Evolutionary conservation across 2,797 vertebrate species (phyloP).

Genomic region (Botia kubotai): DNA sequence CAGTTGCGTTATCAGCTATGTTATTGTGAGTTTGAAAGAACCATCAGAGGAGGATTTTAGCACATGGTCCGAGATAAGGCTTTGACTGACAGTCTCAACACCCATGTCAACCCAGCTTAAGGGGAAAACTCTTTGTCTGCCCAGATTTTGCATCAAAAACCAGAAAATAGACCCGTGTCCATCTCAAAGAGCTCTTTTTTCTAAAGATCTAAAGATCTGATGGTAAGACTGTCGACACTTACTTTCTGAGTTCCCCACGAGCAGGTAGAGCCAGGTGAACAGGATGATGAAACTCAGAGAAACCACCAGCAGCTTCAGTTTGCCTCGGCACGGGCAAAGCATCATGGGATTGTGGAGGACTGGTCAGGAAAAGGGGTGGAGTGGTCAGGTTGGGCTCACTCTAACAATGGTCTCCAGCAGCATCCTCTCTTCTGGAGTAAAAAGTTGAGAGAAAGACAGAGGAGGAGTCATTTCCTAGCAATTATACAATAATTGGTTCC

Average conservation of each 20-base stretch:
- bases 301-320: conserved; percentile 83
- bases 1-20: conserved; percentile 17
- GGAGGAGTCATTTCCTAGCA: not conserved
- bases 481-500: too few relatives aligned
- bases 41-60: conserved; percentile 24
- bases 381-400: conserved; percentile 77
- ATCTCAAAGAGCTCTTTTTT: not conserved
- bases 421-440: conserved; percentile 73
- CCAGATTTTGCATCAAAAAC: conserved; percentile 6
- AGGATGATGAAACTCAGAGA: conserved; percentile 78
- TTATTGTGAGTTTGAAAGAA: conserved; percentile 32
- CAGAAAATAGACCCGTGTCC: not conserved
- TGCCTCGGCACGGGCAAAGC: conserved; percentile 85
- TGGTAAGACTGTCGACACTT: conserved; percentile 60
- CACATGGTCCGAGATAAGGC: conserved; percentile 24
- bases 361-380: conserved; percentile 46
- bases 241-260: conserved; percentile 83
- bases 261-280: conserved; percentile 83
- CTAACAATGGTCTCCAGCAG: conserved; percentile 69
- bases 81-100: conserved; percentile 34
- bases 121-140: conserved; percentile 17
- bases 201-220: conserved; percentile 24
- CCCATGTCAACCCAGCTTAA: conserved; percentile 23
- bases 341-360: conserved; percentile 77
- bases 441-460: conserved; percentile 6